Conservation (phyloP, 1,140 invertebrate genomes). For the Drosophila bifasciata region DNA sequence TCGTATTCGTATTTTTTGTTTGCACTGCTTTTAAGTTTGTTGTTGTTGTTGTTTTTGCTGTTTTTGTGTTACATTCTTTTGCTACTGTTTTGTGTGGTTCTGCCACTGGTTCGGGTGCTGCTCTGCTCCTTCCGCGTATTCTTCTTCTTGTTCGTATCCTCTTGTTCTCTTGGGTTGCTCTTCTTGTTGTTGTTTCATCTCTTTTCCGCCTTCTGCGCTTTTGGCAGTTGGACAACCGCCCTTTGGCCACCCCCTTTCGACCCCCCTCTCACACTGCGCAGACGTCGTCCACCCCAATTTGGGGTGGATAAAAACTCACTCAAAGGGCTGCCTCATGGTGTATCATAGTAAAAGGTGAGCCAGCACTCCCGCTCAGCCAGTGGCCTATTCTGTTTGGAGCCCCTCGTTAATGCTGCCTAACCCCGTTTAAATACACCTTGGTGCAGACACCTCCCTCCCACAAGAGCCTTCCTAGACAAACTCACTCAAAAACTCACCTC, state of each 20-base stretch:
- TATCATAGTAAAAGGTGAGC: too few species aligned
- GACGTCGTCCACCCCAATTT: too few species aligned
- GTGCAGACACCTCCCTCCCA: not conserved
- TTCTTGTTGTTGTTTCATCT: constrained; percentile 61
- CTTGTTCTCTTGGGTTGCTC: constrained; percentile 18
- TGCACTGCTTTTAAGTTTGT: constrained; percentile 27
- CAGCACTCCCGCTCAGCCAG: too few species aligned
- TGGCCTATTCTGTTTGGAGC: not conserved
- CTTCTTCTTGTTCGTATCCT: constrained; percentile 10
- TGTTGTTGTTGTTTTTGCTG: constrained; percentile 28
- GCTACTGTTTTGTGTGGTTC: constrained; percentile 17
- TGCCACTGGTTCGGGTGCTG: constrained; percentile 28
- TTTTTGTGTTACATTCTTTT: constrained; percentile 4
- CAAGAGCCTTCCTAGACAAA: not conserved
- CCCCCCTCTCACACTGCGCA: constrained; percentile 35
- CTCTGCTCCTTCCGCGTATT: constrained; percentile 35
- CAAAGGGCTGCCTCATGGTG: constrained; percentile 1
- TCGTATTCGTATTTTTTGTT: constrained; percentile 22
- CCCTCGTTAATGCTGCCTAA: not conserved
- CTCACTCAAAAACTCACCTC: constrained; percentile 48
- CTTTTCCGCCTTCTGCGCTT: constrained; percentile 49
- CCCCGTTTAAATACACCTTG: not conserved
- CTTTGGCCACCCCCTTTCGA: not conserved
- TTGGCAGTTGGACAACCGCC: constrained; percentile 28
- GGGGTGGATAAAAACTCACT: constrained; percentile 15